Evolutionary conservation across 1,140 invertebrate genomes (phyloP).

Genomic region (Ganaspis sp.): DNA sequence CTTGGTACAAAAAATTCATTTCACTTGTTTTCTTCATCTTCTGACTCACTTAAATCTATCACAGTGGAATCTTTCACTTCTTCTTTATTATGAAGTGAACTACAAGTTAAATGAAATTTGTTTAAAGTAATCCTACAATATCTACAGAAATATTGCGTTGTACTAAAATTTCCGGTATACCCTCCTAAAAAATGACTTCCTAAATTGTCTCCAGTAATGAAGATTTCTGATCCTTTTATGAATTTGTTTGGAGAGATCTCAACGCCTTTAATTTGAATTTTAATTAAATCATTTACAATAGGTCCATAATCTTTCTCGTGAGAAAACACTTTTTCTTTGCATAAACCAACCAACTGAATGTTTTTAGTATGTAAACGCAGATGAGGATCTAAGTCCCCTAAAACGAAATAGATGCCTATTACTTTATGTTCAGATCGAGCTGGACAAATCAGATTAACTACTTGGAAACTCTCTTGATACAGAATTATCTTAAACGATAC

Average conservation of each 20-base stretch:
- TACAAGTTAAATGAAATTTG: too few relatives aligned
- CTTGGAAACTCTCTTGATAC: constrained; percentile 66
- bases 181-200: constrained; percentile 60
- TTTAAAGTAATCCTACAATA: too few relatives aligned
- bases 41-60: too few relatives aligned
- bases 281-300: constrained; percentile 59
- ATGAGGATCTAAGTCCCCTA: constrained; percentile 54
- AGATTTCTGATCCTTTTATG: constrained; percentile 52
- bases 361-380: constrained; percentile 50
- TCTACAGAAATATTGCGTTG: constrained; percentile 37
- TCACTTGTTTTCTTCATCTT: too few relatives aligned
- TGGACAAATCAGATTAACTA: constrained; percentile 64
- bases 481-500: constrained; percentile 58
- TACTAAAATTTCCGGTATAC: constrained; percentile 46
- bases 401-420: constrained; percentile 59
- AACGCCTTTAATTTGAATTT: constrained; percentile 57
- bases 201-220: constrained; percentile 59
- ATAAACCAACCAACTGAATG: constrained; percentile 60
- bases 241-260: constrained; percentile 28
- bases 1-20: too few relatives aligned
- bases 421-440: constrained; percentile 63
- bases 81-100: neutral
- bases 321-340: constrained; percentile 56
- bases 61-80: constrained; percentile 35
- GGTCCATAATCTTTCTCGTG: constrained; percentile 48